Evolutionary conservation across 2,888 invertebrate genomes (phyloP), one percentile per base, ranked within the genome.

Genomic region (Lithosia quadra): DNA sequence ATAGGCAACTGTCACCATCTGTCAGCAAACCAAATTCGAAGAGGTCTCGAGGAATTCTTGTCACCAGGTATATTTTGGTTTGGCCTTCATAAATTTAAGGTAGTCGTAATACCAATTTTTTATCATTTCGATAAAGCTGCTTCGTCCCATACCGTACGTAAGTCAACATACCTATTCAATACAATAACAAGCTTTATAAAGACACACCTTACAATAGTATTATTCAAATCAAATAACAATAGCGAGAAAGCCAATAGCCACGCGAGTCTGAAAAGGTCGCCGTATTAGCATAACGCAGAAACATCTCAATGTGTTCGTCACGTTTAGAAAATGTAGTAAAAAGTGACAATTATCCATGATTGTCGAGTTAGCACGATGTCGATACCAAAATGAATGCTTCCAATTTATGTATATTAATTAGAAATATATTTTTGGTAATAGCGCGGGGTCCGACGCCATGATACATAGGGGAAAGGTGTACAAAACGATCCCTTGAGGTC

Each of bases 271-370:
- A 43, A 18, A 43, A 43, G 49, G n/a, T 49, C n/a, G 9, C 49
- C 5, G 5, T 49, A 49, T 49, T 49, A 49, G 8, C 49, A 49
- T 60, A 39, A 60, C 18, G 39, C 18, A 43, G 60, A 39, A 22
- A 18, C 39, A 62, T 21, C 21, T 55, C 4, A 15, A 36, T 36
- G 22, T 22, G 21, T 55, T 28, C 34, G 22, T 55, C 55, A 55
- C 22, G 55, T 55, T 55, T 63, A 55, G 34, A 55, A 55, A 63
- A 55, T 53, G 22, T 36, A 33, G 15, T 15, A 22, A 43, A 24
- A 28, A 49, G 62, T 33, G 49, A 53, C 55, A 63, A 55, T 24
- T 36, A 55, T 34, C 79, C 84, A 85, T 85, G 86, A 83, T 76
- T 66, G 64, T 61, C 67, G 65, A 81, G 78, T 83, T 86, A 83